These are phyloP conservation scores for Chrosomus eos DNA, from an alignment of 2,797 vertebrate genomes.

Conservation along the genomic window DNA sequence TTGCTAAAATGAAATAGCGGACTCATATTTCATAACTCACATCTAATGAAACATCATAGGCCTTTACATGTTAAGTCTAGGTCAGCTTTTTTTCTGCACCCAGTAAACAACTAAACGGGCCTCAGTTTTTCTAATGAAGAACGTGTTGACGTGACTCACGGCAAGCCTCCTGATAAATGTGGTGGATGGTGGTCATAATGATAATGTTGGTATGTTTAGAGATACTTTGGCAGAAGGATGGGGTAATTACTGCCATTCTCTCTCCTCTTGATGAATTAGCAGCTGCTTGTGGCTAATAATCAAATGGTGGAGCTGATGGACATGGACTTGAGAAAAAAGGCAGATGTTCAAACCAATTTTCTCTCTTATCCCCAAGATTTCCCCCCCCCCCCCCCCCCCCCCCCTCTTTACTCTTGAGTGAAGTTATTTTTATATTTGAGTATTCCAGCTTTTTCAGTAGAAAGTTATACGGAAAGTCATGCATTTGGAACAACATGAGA, in stretches of 20 bases:
- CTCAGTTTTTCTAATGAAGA: not conserved
- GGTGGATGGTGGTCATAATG: not conserved
- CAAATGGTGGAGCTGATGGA: conserved; percentile 45
- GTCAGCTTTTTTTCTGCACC: not conserved
- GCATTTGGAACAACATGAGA: not conserved
- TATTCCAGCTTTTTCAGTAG: too few relatives aligned
- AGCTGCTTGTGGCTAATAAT: conserved; percentile 53
- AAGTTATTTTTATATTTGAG: too few relatives aligned
- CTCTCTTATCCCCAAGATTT: not conserved
- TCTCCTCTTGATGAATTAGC: not conserved
- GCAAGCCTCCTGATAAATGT: not conserved
- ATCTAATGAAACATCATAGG: conserved; percentile 10
- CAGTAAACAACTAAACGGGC: not conserved
- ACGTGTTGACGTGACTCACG: not conserved
- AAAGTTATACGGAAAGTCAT: too few relatives aligned
- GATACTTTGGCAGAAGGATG: conserved; percentile 21
- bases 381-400: too few relatives aligned
- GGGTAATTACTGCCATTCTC: conserved; percentile 48
- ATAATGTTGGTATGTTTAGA: conserved; percentile 32
- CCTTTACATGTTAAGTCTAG: conserved; percentile 1
- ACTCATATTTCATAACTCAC: conserved; percentile 18
- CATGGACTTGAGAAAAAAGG: conserved; percentile 13
- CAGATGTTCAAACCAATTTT: conserved; percentile 33
- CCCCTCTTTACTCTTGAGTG: not conserved
- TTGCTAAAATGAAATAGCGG: not conserved